A percentile compares a stretch with the other conserved stretches of the same genome.
phyloP scores from a whole-genome alignment of 2,888 invertebrate species.

The Andricus curvator region DNA sequence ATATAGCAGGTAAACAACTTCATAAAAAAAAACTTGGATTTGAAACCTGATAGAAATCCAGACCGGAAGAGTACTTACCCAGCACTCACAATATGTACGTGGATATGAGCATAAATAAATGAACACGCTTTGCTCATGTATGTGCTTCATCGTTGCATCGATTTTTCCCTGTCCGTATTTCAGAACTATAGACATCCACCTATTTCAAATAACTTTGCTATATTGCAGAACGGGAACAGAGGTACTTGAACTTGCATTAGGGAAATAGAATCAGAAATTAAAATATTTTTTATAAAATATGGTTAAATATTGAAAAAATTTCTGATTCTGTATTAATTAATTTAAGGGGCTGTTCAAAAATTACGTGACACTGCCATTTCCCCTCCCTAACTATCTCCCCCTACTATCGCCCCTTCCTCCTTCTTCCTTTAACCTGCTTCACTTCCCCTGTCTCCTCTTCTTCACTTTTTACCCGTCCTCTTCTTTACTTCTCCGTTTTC shows the following conservation, averaged over 20 bases:
- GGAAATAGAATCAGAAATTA: background rate
- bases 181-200: background rate
- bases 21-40: slow-evolving; percentile 2
- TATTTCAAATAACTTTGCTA: slow-evolving; percentile 9
- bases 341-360: too few relatives aligned
- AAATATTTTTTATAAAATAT: background rate
- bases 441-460: too few relatives aligned
- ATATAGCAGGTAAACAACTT: background rate
- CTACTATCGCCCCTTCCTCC: too few relatives aligned
- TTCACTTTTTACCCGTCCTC: too few relatives aligned
- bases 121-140: slow-evolving; percentile 28
- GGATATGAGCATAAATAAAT: slow-evolving; percentile 36
- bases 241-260: slow-evolving; percentile 6
- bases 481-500: too few relatives aligned
- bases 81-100: slow-evolving; percentile 7
- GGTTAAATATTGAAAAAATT: background rate
- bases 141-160: slow-evolving; percentile 28
- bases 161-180: slow-evolving; percentile 25
- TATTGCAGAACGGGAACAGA: background rate
- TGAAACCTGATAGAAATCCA: slow-evolving; percentile 17
- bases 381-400: too few relatives aligned
- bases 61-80: slow-evolving; percentile 7
- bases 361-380: too few relatives aligned
- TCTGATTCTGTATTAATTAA: background rate
- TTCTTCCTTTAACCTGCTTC: too few relatives aligned